phyloP scores from a whole-genome alignment of 92 coral and sea anemone species.

The Phymanthus crucifer region DNA sequence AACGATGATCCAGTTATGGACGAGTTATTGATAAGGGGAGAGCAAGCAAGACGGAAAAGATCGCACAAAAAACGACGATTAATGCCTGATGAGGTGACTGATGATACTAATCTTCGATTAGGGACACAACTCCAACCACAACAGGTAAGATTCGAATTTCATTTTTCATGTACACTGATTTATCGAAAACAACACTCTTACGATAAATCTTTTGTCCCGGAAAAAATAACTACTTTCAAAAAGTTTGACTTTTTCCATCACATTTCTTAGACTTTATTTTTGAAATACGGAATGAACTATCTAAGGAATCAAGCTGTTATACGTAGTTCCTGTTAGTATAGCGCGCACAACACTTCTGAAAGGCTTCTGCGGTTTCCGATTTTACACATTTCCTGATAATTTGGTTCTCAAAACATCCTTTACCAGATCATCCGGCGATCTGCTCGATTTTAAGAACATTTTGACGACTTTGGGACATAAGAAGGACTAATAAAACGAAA shows the following conservation, averaged over 20 bases:
- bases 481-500: neutral
- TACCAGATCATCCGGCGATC: neutral
- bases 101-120: constrained; percentile 5
- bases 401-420: neutral
- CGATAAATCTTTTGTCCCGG: neutral
- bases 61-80: constrained; percentile 29
- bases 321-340: neutral
- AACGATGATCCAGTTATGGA: constrained; percentile 23
- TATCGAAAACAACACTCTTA: neutral
- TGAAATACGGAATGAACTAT: neutral
- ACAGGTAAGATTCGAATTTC: neutral
- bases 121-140: constrained; percentile 9
- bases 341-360: neutral
- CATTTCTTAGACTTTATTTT: neutral
- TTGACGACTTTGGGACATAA: neutral
- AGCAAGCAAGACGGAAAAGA: constrained; percentile 33
- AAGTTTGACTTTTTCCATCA: neutral
- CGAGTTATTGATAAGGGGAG: constrained; percentile 26
- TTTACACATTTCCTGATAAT: neutral
- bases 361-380: neutral
- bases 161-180: neutral
- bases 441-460: neutral
- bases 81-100: constrained; percentile 18
- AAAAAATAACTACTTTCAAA: neutral
- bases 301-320: neutral